These are phyloP conservation scores for Seira ritae DNA, from an alignment of 2,888 invertebrate species.

Conservation along the genomic window DNA sequence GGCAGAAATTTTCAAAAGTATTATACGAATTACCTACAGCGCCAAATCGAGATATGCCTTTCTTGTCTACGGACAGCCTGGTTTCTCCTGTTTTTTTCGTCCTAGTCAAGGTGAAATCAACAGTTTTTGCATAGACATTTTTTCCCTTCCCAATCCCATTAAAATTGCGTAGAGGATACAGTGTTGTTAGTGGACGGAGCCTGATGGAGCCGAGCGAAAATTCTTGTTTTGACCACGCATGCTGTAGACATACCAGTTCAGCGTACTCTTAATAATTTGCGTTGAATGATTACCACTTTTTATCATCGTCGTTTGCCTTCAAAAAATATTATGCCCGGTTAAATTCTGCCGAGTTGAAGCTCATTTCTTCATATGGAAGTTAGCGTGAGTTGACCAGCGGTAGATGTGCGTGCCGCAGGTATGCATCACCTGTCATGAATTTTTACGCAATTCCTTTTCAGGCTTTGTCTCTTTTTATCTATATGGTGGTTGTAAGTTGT, in stretches of 20 bases:
- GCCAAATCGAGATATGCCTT: conserved; percentile 3
- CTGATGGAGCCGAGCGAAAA: conserved; percentile 20
- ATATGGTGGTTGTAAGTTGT: not conserved
- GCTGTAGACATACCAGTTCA: conserved; percentile 48
- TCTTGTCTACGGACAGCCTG: not conserved
- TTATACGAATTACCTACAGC: not conserved
- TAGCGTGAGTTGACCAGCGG: not conserved
- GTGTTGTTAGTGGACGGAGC: conserved; percentile 6
- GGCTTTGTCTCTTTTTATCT: not conserved
- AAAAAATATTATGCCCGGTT: not conserved
- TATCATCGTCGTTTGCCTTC: not conserved
- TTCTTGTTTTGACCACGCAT: conserved; percentile 29
- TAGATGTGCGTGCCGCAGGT: not conserved
- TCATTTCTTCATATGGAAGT: not conserved
- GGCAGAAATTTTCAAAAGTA: too few species aligned
- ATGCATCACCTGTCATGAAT: not conserved
- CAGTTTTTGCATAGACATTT: conserved; percentile 41
- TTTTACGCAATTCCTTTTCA: conserved; percentile 16
- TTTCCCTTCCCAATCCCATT: conserved; percentile 27
- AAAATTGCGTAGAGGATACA: conserved; percentile 42
- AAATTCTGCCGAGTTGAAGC: not conserved
- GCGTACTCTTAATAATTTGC: conserved; percentile 52
- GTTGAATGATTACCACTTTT: conserved; percentile 43
- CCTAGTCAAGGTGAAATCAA: conserved; percentile 63
- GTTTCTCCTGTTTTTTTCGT: conserved; percentile 42